These are phyloP conservation scores for Hippocampus comes DNA, from an alignment of 2,113 vertebrate species.

Conservation along the genomic window DNA sequence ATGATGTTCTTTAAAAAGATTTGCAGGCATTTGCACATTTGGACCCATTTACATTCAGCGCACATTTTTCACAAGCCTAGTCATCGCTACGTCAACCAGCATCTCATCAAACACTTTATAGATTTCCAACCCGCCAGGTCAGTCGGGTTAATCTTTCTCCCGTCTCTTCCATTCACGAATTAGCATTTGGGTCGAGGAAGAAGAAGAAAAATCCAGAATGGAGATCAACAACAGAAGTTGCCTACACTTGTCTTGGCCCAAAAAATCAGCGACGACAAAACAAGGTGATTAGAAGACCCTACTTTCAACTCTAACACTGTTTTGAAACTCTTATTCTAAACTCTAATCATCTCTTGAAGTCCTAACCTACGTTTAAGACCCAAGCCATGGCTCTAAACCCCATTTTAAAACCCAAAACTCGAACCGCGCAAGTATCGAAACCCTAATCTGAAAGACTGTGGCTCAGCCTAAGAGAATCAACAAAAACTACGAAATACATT, in stretches of 20 bases:
- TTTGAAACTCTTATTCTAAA: too few relatives aligned
- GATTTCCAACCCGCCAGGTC: conserved; percentile 22
- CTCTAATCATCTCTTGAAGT: too few relatives aligned
- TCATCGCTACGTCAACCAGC: conserved; percentile 21
- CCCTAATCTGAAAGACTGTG: background rate
- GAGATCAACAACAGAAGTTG: background rate
- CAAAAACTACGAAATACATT: background rate
- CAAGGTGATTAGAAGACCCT: too few relatives aligned
- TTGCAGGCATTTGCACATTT: conserved; percentile 26
- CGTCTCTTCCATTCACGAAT: background rate
- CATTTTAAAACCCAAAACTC: too few relatives aligned
- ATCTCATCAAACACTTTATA: conserved; percentile 18
- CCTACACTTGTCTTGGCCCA: too few relatives aligned
- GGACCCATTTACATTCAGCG: conserved; percentile 42
- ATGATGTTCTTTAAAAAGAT: conserved; percentile 43
- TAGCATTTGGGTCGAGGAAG: conserved; percentile 4
- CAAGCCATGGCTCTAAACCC: too few relatives aligned
- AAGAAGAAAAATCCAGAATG: background rate
- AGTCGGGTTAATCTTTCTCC: conserved; percentile 8
- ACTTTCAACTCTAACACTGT: too few relatives aligned
- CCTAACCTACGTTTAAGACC: too few relatives aligned
- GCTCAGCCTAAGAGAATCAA: background rate
- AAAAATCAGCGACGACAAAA: too few relatives aligned
- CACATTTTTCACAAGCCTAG: conserved; percentile 20
- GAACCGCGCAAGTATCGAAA: background rate